phyloP scores from a whole-genome alignment of 2,888 invertebrate genomes.

The Cosmorhoe ocellata region DNA sequence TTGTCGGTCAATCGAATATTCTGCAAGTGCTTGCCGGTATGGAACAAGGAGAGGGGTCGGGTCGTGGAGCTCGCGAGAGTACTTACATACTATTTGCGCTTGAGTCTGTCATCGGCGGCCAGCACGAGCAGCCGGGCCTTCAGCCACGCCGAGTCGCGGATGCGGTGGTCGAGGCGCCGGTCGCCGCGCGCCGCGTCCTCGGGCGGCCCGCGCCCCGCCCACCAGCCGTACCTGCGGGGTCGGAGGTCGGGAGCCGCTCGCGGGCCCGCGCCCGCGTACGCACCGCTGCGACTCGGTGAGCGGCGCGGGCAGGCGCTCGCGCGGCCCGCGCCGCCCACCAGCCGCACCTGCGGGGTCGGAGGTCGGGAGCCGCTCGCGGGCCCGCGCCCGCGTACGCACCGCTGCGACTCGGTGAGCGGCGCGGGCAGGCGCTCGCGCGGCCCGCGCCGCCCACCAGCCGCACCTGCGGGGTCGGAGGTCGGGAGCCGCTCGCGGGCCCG shows the following conservation, averaged over 20 bases:
- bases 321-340: conserved; percentile 54
- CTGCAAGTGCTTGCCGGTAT: too few species aligned
- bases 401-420: conserved; percentile 44
- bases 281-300: conserved; percentile 42
- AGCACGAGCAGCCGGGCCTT: conserved; percentile 63
- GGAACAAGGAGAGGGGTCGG: background rate
- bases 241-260: too few species aligned
- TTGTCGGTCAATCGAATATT: too few species aligned
- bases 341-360: conserved; percentile 53
- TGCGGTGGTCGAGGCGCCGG: conserved; percentile 61
- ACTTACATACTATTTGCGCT: conserved; percentile 8
- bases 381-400: conserved; percentile 4
- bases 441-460: conserved; percentile 59
- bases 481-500: too few species aligned
- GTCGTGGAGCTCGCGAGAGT: background rate
- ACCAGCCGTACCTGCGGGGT: conserved; percentile 64
- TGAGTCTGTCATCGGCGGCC: conserved; percentile 44
- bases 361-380: too few species aligned
- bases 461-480: conserved; percentile 47
- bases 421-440: conserved; percentile 39
- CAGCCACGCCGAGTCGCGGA: conserved; percentile 74
- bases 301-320: conserved; percentile 43
- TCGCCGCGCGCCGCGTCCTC: conserved; percentile 22
- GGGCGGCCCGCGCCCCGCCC: conserved; percentile 46
- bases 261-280: too few species aligned